Percentiles rank a stretch among this genome's conserved stretches.
These are phyloP conservation scores for Himantopus leucocephalus DNA, from an alignment of 2,113 vertebrate species.

Conservation along the genomic window DNA sequence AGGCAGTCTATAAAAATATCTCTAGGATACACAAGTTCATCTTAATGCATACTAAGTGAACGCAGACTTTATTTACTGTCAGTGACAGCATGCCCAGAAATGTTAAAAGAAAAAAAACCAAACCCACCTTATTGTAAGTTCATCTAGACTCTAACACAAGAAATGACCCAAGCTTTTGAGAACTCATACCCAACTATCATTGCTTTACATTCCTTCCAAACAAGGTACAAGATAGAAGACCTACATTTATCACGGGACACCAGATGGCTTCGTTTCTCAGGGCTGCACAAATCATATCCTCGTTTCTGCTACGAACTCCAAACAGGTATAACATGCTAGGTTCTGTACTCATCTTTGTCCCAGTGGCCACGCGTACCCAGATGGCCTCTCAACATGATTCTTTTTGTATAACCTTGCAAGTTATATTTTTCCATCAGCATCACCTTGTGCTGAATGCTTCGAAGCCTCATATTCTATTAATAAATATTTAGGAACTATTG, in stretches of 20 bases:
- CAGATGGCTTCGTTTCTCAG: not conserved
- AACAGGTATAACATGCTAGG: not conserved
- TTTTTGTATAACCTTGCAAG: not conserved
- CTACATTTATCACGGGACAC: not conserved
- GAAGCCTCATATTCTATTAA: constrained; percentile 38
- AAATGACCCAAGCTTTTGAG: not conserved
- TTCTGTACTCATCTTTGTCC: not conserved
- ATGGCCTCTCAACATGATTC: not conserved
- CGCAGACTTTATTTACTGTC: not conserved
- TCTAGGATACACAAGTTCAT: not conserved
- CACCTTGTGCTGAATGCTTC: not conserved
- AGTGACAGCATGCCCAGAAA: not conserved
- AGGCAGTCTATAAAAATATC: not conserved
- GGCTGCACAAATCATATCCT: not conserved
- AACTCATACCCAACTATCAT: not conserved
- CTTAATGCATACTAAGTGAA: not conserved
- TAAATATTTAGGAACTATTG: constrained; percentile 59
- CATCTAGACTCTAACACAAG: not conserved
- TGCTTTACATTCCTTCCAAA: not conserved
- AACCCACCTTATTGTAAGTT: not conserved
- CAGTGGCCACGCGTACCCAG: not conserved
- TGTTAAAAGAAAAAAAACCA: not conserved
- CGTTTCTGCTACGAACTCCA: not conserved
- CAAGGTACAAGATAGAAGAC: not conserved
- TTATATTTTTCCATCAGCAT: not conserved